These are phyloP conservation scores for Lichenostomus cassidix DNA, from an alignment of 2,113 vertebrate genomes.

Conservation along the genomic window DNA sequence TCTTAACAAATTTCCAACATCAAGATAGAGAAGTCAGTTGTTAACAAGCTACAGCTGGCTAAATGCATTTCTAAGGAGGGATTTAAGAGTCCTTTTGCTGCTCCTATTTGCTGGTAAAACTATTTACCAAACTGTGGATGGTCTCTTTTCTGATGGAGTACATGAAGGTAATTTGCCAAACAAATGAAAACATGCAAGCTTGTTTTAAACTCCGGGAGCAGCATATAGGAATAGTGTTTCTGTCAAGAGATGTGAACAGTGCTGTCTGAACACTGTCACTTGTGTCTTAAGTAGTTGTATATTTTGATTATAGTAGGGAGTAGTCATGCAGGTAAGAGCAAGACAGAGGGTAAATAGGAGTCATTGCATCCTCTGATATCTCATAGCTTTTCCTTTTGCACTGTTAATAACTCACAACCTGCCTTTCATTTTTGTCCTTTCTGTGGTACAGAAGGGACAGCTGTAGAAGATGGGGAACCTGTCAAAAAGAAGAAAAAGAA, in stretches of 20 bases:
- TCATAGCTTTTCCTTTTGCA: neutral
- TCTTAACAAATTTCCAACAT: neutral
- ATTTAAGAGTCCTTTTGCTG: neutral
- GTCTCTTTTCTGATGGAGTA: neutral
- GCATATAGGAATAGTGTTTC: neutral
- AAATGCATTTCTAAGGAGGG: neutral
- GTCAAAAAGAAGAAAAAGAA: constrained; percentile 92
- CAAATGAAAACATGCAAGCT: neutral
- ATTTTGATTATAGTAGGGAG: neutral
- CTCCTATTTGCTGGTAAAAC: neutral
- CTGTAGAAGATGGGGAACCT: constrained; percentile 64
- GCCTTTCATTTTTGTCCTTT: neutral
- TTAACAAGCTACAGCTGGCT: neutral
- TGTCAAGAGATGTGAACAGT: neutral
- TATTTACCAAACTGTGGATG: neutral
- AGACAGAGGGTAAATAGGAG: neutral
- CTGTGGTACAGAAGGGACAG: constrained; percentile 22
- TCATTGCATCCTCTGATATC: neutral
- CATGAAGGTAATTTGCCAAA: neutral
- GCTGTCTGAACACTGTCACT: neutral
- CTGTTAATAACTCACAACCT: neutral
- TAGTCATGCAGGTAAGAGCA: neutral
- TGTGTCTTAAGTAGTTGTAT: neutral
- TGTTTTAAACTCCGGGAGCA: neutral
- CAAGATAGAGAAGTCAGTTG: neutral